Conservation (phyloP, 53 echinoderm and acorn worm genomes). For the Holothuria scabra region DNA sequence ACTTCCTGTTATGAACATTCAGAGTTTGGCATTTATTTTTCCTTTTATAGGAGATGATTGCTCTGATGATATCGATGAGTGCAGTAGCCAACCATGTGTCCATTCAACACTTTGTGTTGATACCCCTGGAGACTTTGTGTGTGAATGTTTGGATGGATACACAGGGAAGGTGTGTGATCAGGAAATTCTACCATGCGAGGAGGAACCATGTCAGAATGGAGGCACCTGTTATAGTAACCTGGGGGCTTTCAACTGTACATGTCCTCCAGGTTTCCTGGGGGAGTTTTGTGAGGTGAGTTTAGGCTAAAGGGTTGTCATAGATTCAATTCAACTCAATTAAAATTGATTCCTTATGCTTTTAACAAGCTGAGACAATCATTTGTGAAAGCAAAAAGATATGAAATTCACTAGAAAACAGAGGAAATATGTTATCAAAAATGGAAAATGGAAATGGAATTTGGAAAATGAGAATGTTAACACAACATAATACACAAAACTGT, state of each 20-base stretch:
- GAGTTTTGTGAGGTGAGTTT: constrained; percentile 39
- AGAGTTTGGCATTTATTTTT: too few relatives aligned
- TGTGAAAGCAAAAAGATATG: too few relatives aligned
- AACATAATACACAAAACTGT: too few relatives aligned
- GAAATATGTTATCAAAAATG: too few relatives aligned
- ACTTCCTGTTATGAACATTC: too few relatives aligned
- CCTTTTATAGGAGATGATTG: constrained; percentile 21
- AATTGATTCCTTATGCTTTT: too few relatives aligned
- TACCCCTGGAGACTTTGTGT: constrained; percentile 37
- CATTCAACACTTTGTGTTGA: constrained; percentile 51
- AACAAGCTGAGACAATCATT: too few relatives aligned
- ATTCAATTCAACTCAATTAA: too few relatives aligned
- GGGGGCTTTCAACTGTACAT: constrained; percentile 24
- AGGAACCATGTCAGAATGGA: constrained; percentile 68
- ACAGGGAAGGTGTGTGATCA: constrained; percentile 56
- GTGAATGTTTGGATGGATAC: constrained; percentile 60
- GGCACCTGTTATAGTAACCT: constrained; percentile 56
- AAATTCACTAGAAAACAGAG: too few relatives aligned
- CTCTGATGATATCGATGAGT: constrained; percentile 40
- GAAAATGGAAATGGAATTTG: too few relatives aligned
- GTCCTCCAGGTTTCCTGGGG: constrained; percentile 26
- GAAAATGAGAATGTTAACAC: too few relatives aligned
- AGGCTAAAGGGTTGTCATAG: too few relatives aligned
- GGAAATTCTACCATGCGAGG: constrained; percentile 60
- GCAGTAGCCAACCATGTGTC: constrained; percentile 41